A percentile compares a stretch with the other conserved stretches of the same genome.
Conservation (phyloP, 2,797 vertebrate genomes). For the Lates japonicus region DNA sequence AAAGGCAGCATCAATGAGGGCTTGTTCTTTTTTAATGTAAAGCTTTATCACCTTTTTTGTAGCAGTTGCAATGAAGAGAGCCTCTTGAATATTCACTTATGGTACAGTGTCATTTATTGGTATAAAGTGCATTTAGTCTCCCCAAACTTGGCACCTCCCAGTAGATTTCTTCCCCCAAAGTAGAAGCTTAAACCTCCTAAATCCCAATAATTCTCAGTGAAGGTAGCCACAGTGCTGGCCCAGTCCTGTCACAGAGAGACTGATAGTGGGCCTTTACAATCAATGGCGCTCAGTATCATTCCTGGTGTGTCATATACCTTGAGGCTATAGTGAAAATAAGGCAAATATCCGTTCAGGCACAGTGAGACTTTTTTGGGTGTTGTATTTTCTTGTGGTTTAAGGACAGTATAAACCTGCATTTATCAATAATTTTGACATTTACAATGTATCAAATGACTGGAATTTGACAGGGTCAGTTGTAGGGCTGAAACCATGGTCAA, state of each 20-base stretch:
- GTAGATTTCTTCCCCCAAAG: slow-evolving; percentile 19
- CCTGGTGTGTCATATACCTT: slow-evolving; percentile 61
- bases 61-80: slow-evolving; percentile 31
- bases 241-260: slow-evolving; percentile 79
- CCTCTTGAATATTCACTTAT: slow-evolving; percentile 36
- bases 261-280: slow-evolving; percentile 74
- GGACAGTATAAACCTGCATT: slow-evolving; percentile 19
- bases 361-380: slow-evolving; percentile 31
- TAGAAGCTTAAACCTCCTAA: slow-evolving; percentile 47
- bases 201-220: slow-evolving; percentile 55
- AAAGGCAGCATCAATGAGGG: slow-evolving; percentile 36
- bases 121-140: slow-evolving; percentile 21
- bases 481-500: neutral
- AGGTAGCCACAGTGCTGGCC: slow-evolving; percentile 62
- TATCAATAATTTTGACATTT: slow-evolving; percentile 14
- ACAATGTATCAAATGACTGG: slow-evolving; percentile 23
- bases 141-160: neutral
- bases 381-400: slow-evolving; percentile 29
- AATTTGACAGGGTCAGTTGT: slow-evolving; percentile 3
- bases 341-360: slow-evolving; percentile 33
- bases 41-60: slow-evolving; percentile 30
- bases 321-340: slow-evolving; percentile 61
- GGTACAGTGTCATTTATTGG: slow-evolving; percentile 24
- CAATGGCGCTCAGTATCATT: slow-evolving; percentile 73
- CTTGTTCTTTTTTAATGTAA: slow-evolving; percentile 43